A percentile compares a stretch with the other conserved stretches of the same genome.
Conservation (phyloP, 2,888 invertebrate species). For the Caenorhabditis sp. region DNA sequence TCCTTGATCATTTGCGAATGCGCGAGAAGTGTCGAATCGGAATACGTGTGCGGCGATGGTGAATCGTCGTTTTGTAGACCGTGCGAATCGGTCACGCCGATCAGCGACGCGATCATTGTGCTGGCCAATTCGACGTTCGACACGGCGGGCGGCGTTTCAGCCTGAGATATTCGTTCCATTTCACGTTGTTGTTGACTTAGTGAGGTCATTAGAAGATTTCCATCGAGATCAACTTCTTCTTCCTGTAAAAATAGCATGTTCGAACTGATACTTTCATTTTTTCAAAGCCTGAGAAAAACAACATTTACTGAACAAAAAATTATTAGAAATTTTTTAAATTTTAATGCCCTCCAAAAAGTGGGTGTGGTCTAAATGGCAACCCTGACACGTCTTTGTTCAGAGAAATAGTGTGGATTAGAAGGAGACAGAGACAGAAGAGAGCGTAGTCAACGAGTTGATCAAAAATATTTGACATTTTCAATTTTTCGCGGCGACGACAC, state of each 20-base stretch:
- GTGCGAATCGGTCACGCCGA: slow-evolving; percentile 41
- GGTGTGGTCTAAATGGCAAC: too few relatives aligned
- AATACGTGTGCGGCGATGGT: slow-evolving; percentile 41
- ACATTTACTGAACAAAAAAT: too few relatives aligned
- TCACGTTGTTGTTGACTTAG: slow-evolving; percentile 44
- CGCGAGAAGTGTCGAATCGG: slow-evolving; percentile 25
- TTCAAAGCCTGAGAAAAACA: too few relatives aligned
- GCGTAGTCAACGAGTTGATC: too few relatives aligned
- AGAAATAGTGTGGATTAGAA: too few relatives aligned
- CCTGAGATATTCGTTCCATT: slow-evolving; percentile 58
- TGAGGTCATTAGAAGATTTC: slow-evolving; percentile 23
- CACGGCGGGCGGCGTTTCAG: slow-evolving; percentile 65
- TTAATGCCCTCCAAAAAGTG: too few relatives aligned
- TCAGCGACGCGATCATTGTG: slow-evolving; percentile 60
- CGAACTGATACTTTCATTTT: too few relatives aligned
- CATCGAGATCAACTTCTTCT: slow-evolving; percentile 32
- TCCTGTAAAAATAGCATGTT: slow-evolving; percentile 8
- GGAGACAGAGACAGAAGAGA: too few relatives aligned
- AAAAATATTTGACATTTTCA: too few relatives aligned
- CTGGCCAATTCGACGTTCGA: slow-evolving; percentile 62
- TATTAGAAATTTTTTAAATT: too few relatives aligned
- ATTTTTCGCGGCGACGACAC: too few relatives aligned
- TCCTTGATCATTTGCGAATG: slow-evolving; percentile 40
- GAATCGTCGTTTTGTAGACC: slow-evolving; percentile 8
- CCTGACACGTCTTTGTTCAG: too few relatives aligned